phyloP scores from a whole-genome alignment of 2,888 invertebrate species.

The Plemyria rubiginata region DNA sequence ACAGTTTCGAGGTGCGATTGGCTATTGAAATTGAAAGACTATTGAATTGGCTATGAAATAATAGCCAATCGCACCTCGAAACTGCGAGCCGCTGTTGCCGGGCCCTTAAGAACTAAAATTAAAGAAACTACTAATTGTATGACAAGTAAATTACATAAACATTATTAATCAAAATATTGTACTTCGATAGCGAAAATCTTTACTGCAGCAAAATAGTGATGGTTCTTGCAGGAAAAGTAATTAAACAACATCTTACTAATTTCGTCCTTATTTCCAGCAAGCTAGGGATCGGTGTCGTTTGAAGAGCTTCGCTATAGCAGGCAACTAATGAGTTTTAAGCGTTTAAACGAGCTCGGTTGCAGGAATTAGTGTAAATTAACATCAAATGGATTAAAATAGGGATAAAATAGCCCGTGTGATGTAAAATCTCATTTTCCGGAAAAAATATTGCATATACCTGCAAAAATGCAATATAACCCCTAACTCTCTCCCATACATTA shows the following conservation, averaged over 20 bases:
- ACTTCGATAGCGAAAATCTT: conserved; percentile 2
- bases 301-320: conserved; percentile 8
- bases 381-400: conserved; percentile 11
- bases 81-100: too few species aligned
- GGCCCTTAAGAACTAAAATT: too few species aligned
- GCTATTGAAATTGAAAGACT: too few species aligned
- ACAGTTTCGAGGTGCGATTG: too few species aligned
- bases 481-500: too few species aligned
- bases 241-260: conserved; percentile 11
- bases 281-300: conserved; percentile 18
- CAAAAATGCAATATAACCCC: too few species aligned
- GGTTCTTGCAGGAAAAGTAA: conserved; percentile 16
- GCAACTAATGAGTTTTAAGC: conserved; percentile 28
- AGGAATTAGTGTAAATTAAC: conserved; percentile 20
- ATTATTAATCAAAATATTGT: conserved; percentile 2
- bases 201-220: conserved; percentile 18
- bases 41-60: too few species aligned
- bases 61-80: too few species aligned
- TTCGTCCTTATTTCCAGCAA: conserved; percentile 7
- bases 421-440: background rate
- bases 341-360: conserved; percentile 25
- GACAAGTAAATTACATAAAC: background rate
- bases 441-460: too few species aligned
- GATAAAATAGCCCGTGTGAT: background rate
- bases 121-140: background rate